A percentile compares a stretch with the other conserved stretches of the same genome.
phyloP scores from a whole-genome alignment of 2,113 vertebrate species.

The Erpornis zantholeuca region DNA sequence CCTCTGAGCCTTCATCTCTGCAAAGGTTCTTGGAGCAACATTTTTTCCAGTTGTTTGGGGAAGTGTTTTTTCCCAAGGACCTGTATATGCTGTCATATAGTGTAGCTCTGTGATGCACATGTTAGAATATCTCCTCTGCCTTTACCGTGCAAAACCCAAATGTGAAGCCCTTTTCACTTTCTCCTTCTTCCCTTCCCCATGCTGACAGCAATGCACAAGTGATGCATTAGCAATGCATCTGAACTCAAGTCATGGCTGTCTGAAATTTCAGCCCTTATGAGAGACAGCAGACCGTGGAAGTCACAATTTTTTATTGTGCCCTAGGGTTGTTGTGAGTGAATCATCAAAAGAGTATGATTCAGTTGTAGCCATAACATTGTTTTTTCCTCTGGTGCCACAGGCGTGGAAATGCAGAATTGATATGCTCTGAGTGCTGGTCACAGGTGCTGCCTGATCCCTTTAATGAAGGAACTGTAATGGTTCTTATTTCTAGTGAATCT shows the following conservation, averaged over 20 bases:
- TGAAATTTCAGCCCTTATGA: constrained; percentile 27
- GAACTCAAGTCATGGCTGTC: not conserved
- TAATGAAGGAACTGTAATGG: not conserved
- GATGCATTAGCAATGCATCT: not conserved
- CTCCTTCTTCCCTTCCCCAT: not conserved
- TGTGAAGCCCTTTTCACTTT: not conserved
- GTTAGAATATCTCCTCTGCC: not conserved
- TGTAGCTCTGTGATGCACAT: not conserved
- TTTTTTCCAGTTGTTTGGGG: not conserved
- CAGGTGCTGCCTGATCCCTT: not conserved
- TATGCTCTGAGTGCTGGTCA: not conserved
- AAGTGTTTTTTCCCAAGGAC: not conserved
- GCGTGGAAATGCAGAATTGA: not conserved
- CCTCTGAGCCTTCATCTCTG: not conserved
- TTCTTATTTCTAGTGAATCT: not conserved
- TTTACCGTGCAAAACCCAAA: not conserved
- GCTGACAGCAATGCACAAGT: not conserved
- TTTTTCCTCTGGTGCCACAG: not conserved
- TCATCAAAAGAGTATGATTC: constrained; percentile 41
- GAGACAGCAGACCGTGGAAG: not conserved
- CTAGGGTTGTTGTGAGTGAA: constrained; percentile 27
- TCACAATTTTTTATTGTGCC: constrained; percentile 26
- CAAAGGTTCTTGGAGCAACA: not conserved
- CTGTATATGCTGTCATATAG: not conserved
- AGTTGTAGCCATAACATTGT: not conserved